Base-by-base conservation (phyloP, 2,888 invertebrate genomes). In the Nephrocerus scutellatus region DNA sequence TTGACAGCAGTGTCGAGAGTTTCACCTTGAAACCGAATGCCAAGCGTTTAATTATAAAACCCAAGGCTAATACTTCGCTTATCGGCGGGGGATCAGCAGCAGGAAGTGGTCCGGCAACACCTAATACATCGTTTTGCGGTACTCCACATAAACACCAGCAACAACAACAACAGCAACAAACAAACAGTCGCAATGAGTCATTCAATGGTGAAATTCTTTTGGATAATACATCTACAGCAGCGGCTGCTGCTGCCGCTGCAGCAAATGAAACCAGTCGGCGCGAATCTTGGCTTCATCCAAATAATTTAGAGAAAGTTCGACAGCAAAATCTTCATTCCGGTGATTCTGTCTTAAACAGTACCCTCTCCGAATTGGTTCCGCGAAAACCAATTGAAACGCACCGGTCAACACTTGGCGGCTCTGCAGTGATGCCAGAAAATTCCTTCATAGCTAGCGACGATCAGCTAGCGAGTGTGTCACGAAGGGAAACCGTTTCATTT, bases 11-110 rank as follows among this genome's bases (percentile, higher is more conserved):
- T 30, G 56, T 81, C 1, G 75, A 79, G 41, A 74, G 71, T 52
- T 70, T 74, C 48, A 74, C 66, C 44, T 61, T 71, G 46, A 80
- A 71, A 55, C 78, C 76, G 8, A 80, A 77, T 52, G 74, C 84
- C 2, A 88, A 87, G 59, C 78, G 86, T 3, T 72, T 90, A 10
- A 78, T 84, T 4, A 70, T 89, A 6, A 77, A 82, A 14, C 77
- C 79, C 3, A 75, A 74, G 47, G 39, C 47, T 3, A 49, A 46
- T 29, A 45, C 41, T 13, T 33, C 42, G 1, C 16, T 47, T 2
- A 42, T 45, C 9, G 23, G 9, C 12, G 15, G 15, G 2, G 43
- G 26, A 16, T 20, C 10, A 10, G 20, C 38, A 10, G 34, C 35
- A 6, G 41, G 37, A 4, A 43, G 39, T 9, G 20, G 39, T 20